Conservation (phyloP, 2,113 vertebrate species). For the Heteronetta atricapilla region DNA sequence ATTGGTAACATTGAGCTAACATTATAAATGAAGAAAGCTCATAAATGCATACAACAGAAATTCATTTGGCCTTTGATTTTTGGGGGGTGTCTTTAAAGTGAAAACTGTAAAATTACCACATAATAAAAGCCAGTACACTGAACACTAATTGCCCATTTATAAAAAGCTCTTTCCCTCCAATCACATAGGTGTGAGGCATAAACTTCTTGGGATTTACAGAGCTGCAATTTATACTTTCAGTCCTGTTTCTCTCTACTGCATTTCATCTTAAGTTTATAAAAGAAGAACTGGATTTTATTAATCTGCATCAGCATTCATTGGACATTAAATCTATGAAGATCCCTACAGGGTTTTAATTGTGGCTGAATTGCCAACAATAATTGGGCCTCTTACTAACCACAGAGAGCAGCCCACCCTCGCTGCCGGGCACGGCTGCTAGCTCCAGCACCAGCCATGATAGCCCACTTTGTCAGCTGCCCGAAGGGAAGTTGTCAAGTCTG, state of each 20-base stretch:
- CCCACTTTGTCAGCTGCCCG: slow-evolving; percentile 79
- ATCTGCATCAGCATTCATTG: slow-evolving; percentile 63
- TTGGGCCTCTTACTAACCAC: slow-evolving; percentile 72
- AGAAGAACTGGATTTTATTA: slow-evolving; percentile 69
- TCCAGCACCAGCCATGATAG: slow-evolving; percentile 72
- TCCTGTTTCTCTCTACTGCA: slow-evolving; percentile 44
- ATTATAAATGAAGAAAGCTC: slow-evolving; percentile 78
- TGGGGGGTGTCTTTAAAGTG: slow-evolving; percentile 70
- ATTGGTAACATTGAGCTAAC: slow-evolving; percentile 70
- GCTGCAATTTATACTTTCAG: slow-evolving; percentile 58
- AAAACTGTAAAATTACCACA: slow-evolving; percentile 83
- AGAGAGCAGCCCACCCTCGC: slow-evolving; percentile 75
- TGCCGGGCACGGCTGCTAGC: slow-evolving; percentile 73
- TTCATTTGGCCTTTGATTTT: slow-evolving; percentile 72
- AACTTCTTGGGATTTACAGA: slow-evolving; percentile 69
- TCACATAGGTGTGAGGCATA: slow-evolving; percentile 65
- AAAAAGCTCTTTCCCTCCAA: slow-evolving; percentile 61
- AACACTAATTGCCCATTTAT: slow-evolving; percentile 79
- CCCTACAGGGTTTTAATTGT: slow-evolving; percentile 83
- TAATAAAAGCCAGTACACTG: slow-evolving; percentile 79
- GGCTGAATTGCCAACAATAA: slow-evolving; percentile 84
- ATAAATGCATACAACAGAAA: slow-evolving; percentile 76
- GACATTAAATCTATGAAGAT: slow-evolving; percentile 69
- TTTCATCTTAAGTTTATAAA: slow-evolving; percentile 70
- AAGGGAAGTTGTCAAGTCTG: slow-evolving; percentile 86